Conservation (phyloP, 2,888 invertebrate species). For the Melikaiella ostensackeni region DNA sequence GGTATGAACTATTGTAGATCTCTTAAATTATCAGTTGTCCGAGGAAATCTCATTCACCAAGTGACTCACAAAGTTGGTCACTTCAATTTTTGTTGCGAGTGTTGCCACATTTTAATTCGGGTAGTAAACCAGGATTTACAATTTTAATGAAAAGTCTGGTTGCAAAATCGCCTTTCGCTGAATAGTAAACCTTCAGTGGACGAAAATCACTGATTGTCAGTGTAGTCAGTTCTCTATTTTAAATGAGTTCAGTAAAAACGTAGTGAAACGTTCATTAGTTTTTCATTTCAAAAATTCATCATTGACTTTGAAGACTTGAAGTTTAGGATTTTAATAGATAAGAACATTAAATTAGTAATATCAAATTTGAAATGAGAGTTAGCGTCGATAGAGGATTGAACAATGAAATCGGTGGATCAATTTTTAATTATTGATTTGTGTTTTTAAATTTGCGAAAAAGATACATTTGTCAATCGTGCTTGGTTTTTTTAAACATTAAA, state of each 20-base stretch:
- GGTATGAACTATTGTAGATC: slow-evolving; percentile 53
- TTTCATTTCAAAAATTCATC: neutral
- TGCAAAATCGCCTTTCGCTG: neutral
- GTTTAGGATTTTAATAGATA: neutral
- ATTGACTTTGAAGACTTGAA: neutral
- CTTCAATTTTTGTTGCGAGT: neutral
- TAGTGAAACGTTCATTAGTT: neutral
- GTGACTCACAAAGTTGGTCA: slow-evolving; percentile 12
- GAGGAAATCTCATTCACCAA: slow-evolving; percentile 50
- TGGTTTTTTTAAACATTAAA: neutral
- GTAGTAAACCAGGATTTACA: neutral
- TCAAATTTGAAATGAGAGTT: too few relatives aligned
- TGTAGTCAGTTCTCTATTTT: neutral
- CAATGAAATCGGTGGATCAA: too few relatives aligned
- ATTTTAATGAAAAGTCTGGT: neutral
- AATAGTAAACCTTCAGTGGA: neutral
- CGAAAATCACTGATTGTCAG: neutral
- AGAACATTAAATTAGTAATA: too few relatives aligned
- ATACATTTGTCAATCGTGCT: too few relatives aligned
- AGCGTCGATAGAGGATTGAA: too few relatives aligned
- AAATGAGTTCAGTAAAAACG: neutral
- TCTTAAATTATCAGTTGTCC: slow-evolving; percentile 60
- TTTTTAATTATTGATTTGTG: too few relatives aligned
- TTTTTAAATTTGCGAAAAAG: too few relatives aligned
- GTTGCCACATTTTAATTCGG: neutral